Conservation (phyloP, 2,888 invertebrate genomes). For the Apocheima hispidaria region DNA sequence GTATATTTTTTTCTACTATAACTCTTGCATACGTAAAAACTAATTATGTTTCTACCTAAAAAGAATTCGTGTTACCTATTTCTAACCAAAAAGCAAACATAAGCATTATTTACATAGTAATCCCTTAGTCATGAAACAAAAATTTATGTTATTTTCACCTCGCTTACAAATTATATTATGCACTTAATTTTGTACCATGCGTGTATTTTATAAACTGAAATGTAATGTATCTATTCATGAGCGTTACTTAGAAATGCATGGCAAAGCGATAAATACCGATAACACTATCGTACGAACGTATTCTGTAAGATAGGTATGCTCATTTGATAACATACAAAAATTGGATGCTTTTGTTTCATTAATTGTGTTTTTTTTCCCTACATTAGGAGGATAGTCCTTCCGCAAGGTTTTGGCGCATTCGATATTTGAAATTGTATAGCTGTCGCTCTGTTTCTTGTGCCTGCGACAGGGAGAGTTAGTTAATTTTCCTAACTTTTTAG, state of each 20-base stretch:
- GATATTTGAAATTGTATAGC: too few species aligned
- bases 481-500: too few species aligned
- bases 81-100: conserved; percentile 10
- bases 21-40: neutral
- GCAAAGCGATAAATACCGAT: conserved; percentile 40
- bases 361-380: neutral
- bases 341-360: neutral
- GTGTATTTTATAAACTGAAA: neutral
- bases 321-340: conserved; percentile 22
- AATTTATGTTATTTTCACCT: neutral
- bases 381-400: too few species aligned
- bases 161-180: neutral
- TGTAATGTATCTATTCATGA: conserved; percentile 7
- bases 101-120: too few species aligned
- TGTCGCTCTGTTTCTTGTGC: too few species aligned
- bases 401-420: too few species aligned
- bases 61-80: neutral
- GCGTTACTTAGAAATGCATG: conserved; percentile 42
- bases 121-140: conserved; percentile 4
- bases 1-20: too few species aligned
- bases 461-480: too few species aligned
- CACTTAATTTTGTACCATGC: too few species aligned
- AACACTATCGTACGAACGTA: conserved; percentile 21
- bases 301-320: conserved; percentile 21
- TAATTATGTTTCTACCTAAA: conserved; percentile 1